phyloP scores from a whole-genome alignment of 2,888 invertebrate genomes.

The Gibbula magus region DNA sequence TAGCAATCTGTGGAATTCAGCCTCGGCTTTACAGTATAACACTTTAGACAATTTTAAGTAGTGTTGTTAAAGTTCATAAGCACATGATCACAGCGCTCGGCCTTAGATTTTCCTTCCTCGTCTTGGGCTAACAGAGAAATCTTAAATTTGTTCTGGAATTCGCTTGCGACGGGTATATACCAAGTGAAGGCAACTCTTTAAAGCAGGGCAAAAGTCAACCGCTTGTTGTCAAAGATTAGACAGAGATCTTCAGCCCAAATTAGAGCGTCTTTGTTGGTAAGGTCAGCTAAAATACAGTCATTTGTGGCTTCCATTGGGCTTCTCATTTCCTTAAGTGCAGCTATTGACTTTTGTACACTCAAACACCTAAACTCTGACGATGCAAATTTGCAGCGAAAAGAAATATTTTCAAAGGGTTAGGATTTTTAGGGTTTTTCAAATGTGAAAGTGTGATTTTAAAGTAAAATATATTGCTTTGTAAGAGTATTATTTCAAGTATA shows the following conservation, averaged over 20 bases:
- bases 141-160: slow-evolving; percentile 22
- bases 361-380: too few species aligned
- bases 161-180: slow-evolving; percentile 7
- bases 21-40: slow-evolving; percentile 10
- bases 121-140: slow-evolving; percentile 19
- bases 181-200: background rate
- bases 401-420: too few species aligned
- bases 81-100: slow-evolving; percentile 11
- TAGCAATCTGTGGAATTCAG: slow-evolving; percentile 4
- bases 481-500: too few species aligned
- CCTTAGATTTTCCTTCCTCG: background rate
- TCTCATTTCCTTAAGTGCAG: slow-evolving; percentile 16
- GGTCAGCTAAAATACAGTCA: slow-evolving; percentile 4
- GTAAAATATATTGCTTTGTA: too few species aligned
- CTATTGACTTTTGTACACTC: background rate
- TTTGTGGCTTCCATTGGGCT: background rate
- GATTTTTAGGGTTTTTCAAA: too few species aligned
- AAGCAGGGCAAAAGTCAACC: slow-evolving; percentile 24
- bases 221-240: slow-evolving; percentile 25
- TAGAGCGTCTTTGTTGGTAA: slow-evolving; percentile 27
- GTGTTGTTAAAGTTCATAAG: slow-evolving; percentile 22
- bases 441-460: too few species aligned
- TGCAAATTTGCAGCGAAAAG: too few species aligned
- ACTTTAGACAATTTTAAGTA: slow-evolving; percentile 21
- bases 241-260: slow-evolving; percentile 21